Conservation (phyloP, 2,113 vertebrate genomes). For the Anarhynchus alexandrinus region DNA sequence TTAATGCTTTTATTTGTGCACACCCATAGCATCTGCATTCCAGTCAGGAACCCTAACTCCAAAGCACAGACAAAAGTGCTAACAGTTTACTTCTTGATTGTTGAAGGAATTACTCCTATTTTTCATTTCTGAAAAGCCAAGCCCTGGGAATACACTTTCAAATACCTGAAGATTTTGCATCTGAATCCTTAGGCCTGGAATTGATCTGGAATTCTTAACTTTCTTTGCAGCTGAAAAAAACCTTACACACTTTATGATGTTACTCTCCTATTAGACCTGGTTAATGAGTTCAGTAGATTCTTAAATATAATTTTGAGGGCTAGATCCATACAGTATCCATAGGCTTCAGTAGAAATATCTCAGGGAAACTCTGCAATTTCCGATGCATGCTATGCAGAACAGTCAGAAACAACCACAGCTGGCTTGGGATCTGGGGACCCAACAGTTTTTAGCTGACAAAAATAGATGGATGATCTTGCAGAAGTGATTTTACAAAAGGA, state of each 20-base stretch:
- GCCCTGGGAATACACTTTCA: neutral
- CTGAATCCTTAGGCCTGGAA: neutral
- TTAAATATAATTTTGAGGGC: neutral
- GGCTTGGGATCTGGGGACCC: neutral
- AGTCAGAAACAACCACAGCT: neutral
- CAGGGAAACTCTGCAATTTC: neutral
- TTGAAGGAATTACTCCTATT: neutral
- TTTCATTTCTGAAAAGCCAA: neutral
- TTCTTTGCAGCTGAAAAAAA: neutral
- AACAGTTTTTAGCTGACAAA: neutral
- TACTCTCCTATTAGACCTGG: neutral
- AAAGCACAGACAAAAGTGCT: neutral
- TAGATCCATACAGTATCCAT: neutral
- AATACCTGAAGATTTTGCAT: neutral
- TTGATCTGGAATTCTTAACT: neutral
- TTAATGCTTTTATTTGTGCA: neutral
- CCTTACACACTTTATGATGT: neutral
- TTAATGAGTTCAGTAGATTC: neutral
- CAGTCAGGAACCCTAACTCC: neutral
- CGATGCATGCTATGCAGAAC: neutral
- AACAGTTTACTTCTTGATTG: neutral
- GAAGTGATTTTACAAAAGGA: neutral
- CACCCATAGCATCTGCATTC: neutral
- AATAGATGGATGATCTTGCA: slow-evolving; percentile 3
- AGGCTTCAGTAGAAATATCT: neutral